Evolutionary conservation across 1,140 invertebrate species (phyloP), one percentile per base, ranked within the genome.

Genomic region (Micrasema longulum): DNA sequence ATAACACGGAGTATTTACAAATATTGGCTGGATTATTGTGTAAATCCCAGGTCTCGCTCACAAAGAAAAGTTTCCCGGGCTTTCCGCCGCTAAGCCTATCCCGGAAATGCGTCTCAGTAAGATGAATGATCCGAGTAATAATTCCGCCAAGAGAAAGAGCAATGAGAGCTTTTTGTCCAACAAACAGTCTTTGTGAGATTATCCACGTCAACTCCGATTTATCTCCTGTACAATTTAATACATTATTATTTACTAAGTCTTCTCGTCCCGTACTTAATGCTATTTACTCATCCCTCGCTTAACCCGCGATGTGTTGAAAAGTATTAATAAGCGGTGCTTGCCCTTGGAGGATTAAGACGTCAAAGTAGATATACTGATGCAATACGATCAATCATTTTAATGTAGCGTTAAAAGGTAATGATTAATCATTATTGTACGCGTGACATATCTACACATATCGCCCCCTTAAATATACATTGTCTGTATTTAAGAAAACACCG

Each of bases 81-180:
- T 41, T 62, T 20, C 35, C 69, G 22, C 45, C 20, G 23, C 69
- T 63, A 43, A 52, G 55, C 45, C 60, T 26, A 26, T 9, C 26
- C 22, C n/a, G 71, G 66, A 73, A 69, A 73, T 66, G 71, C 55
- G 53, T 73, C 67, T 52, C 71, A 45, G 63, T 18, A 60, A 67
- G 55, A 73, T 73, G 67, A 73, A 73, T 68, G 71, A 69, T 69
- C 65, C 64, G 71, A 16, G 66, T 69, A 73, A 73, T 73, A 73
- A 68, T 73, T 63, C 62, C 35, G 50, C 47, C 45, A 23, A 52
- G 50, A 20, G 31, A 23, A 16, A 47, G 62, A 64, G 22, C 55
- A 67, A 67, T 67, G 64, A 67, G 63, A 69, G 71, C 65, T 48
- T 62, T 48, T 31, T 35, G 53, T 38, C 65, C 43, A 36, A 71